phyloP scores from a whole-genome alignment of 2,113 vertebrate genomes.

The Triplophysa rosa region DNA sequence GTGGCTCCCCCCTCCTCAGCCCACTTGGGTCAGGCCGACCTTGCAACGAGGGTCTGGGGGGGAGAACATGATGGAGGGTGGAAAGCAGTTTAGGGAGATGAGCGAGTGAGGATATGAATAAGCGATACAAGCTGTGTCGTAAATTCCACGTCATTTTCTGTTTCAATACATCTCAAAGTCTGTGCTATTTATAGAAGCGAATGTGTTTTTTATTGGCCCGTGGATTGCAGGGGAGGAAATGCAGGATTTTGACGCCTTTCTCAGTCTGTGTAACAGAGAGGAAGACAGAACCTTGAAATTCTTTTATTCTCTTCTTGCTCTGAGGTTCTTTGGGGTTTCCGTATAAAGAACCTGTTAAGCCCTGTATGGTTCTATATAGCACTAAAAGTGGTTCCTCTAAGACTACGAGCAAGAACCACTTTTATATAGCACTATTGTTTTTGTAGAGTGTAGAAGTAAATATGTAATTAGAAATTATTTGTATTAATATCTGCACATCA shows the following conservation, averaged over 20 bases:
- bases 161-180: constrained; percentile 51
- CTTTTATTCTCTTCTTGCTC: not conserved
- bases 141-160: constrained; percentile 52
- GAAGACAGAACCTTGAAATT: constrained; percentile 57
- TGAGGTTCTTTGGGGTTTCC: no score
- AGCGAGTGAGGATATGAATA: constrained; percentile 16
- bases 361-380: no score
- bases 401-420: no score
- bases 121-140: constrained; percentile 23
- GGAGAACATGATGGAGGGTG: constrained; percentile 17
- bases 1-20: not conserved
- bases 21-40: constrained; percentile 59
- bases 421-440: no score
- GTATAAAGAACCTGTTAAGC: no score
- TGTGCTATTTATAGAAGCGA: constrained; percentile 66
- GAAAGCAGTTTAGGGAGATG: not conserved
- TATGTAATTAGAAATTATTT: no score
- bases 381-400: no score
- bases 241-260: constrained; percentile 55
- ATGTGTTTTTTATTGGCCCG: constrained; percentile 57
- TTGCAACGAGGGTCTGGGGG: constrained; percentile 51
- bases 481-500: no score
- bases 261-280: constrained; percentile 52
- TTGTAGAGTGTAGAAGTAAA: no score
- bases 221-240: constrained; percentile 49